Evolutionary conservation across 2,888 invertebrate genomes (phyloP).

Genomic region (Margaritifera margaritifera): DNA sequence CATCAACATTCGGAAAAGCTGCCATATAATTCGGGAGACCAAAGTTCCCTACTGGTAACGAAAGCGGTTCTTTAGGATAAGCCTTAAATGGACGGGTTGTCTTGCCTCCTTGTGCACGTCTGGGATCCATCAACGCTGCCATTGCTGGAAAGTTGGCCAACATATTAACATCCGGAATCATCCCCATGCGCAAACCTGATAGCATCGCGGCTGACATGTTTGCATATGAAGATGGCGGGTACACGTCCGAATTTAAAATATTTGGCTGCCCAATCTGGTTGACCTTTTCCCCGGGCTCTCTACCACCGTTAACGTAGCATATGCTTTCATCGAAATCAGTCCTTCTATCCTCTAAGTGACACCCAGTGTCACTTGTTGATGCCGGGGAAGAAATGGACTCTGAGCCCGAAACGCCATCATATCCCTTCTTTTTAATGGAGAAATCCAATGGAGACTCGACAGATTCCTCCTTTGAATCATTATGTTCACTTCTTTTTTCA

Average conservation of each 20-base stretch:
- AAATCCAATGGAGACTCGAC: constrained; percentile 57
- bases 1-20: constrained; percentile 55
- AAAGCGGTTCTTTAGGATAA: constrained; percentile 81
- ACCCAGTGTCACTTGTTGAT: constrained; percentile 44
- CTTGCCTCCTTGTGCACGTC: constrained; percentile 36
- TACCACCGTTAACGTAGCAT: constrained; percentile 2
- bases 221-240: too few species aligned
- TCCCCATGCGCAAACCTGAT: constrained; percentile 39
- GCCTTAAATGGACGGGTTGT: constrained; percentile 74
- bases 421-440: constrained; percentile 46
- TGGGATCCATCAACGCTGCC: constrained; percentile 45
- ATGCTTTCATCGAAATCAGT: constrained; percentile 11
- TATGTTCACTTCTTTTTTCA: constrained; percentile 16
- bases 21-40: constrained; percentile 54
- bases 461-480: constrained; percentile 46
- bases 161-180: constrained; percentile 34
- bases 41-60: constrained; percentile 75
- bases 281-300: constrained; percentile 2
- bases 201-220: constrained; percentile 20
- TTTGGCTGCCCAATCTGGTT: constrained; percentile 34
- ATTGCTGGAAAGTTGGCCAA: constrained; percentile 42
- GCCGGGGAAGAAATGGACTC: constrained; percentile 46
- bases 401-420: constrained; percentile 42
- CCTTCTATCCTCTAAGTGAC: constrained; percentile 31
- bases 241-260: constrained; percentile 11